Conservation (phyloP, 2,797 vertebrate species). For the Clamator glandarius region DNA sequence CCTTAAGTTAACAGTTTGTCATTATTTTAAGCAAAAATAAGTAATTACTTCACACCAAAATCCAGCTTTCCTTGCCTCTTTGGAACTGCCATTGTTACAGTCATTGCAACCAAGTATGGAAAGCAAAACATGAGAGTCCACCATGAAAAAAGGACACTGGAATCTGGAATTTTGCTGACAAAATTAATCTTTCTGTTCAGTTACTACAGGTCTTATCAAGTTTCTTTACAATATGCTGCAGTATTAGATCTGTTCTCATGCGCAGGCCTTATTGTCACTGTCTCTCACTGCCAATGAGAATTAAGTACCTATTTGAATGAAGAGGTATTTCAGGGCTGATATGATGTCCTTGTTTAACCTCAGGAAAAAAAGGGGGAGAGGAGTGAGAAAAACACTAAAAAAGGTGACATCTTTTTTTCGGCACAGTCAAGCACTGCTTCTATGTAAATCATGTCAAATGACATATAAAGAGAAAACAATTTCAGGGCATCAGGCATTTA, state of each 20-base stretch:
- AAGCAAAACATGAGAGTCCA: neutral
- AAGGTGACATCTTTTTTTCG: neutral
- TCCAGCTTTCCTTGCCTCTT: neutral
- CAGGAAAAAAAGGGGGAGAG: neutral
- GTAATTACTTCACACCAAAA: neutral
- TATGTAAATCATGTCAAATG: slow-evolving; percentile 30
- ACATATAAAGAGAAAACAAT: slow-evolving; percentile 28
- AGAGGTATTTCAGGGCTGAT: neutral
- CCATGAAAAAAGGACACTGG: neutral
- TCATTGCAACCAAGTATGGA: neutral
- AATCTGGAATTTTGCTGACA: neutral
- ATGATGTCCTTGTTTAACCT: slow-evolving; percentile 13
- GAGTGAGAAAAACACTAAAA: neutral
- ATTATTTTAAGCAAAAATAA: neutral
- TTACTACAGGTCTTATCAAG: neutral
- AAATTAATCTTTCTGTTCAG: neutral
- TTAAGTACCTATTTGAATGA: neutral
- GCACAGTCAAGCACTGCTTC: neutral
- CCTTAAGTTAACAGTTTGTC: neutral
- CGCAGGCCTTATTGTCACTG: neutral
- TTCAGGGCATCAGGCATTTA: neutral
- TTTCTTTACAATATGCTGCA: neutral
- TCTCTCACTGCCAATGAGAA: neutral
- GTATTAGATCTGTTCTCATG: neutral
- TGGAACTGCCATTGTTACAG: neutral